Evolutionary conservation across 1,140 invertebrate genomes (phyloP).

Genomic region (Bacillus rossius): DNA sequence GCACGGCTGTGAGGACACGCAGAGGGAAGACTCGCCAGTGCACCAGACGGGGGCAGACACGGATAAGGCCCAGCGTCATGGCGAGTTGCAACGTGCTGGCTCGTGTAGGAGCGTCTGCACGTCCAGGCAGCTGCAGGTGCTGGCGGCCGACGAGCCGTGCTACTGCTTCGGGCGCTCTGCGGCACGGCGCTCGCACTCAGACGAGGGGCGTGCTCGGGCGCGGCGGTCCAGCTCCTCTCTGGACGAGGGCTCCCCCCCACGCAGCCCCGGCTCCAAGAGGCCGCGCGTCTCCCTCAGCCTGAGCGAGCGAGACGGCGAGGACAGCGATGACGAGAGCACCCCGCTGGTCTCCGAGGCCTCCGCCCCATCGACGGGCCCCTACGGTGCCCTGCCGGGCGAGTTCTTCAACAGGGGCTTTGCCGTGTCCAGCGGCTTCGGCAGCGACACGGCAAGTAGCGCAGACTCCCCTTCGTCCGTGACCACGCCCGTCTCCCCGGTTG

Average conservation of each 20-base stretch:
- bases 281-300: slow-evolving; percentile 23
- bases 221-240: slow-evolving; percentile 9
- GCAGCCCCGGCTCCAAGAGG: slow-evolving; percentile 35
- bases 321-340: slow-evolving; percentile 57
- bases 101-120: too few relatives aligned
- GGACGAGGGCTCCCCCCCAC: slow-evolving; percentile 22
- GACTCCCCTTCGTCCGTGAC: slow-evolving; percentile 21
- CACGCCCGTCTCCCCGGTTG: slow-evolving; percentile 5
- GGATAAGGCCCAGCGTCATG: too few relatives aligned
- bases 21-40: too few relatives aligned
- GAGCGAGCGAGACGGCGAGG: slow-evolving; percentile 26
- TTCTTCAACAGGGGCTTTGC: slow-evolving; percentile 13
- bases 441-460: slow-evolving; percentile 15
- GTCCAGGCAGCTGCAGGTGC: too few relatives aligned
- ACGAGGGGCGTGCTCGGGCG: slow-evolving; percentile 27
- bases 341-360: slow-evolving; percentile 50
- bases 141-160: too few relatives aligned
- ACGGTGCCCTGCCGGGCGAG: background rate
- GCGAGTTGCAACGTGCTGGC: too few relatives aligned
- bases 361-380: slow-evolving; percentile 22
- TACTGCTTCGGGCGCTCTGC: too few relatives aligned
- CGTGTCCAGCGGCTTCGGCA: slow-evolving; percentile 10
- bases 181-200: slow-evolving; percentile 8
- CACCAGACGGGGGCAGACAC: too few relatives aligned
- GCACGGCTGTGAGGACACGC: too few relatives aligned